These are phyloP conservation scores for Epinephelus lanceolatus DNA, from an alignment of 2,113 vertebrate genomes.

Conservation along the genomic window DNA sequence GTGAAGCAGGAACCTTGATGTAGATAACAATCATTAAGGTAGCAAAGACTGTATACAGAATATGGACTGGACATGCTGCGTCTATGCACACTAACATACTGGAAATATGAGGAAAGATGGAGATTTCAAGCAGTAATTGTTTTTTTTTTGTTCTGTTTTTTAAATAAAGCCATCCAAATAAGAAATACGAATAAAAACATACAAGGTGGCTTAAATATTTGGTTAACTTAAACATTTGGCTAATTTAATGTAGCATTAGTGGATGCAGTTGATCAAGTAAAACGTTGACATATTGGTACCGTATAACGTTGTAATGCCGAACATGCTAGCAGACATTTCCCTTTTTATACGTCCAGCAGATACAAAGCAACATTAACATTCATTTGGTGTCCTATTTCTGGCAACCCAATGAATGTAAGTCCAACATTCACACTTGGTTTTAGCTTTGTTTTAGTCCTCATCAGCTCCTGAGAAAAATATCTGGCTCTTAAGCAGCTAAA, in stretches of 20 bases:
- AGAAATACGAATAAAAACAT: no score
- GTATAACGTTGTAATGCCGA: no score
- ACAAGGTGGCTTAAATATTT: background rate
- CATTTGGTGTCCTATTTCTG: no score
- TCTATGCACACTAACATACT: background rate
- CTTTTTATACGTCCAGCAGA: no score
- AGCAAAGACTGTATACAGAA: background rate
- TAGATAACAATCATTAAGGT: background rate
- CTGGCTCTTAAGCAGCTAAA: no score
- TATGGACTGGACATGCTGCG: background rate
- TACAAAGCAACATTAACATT: no score
- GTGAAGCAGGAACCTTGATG: background rate
- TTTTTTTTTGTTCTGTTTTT: no score
- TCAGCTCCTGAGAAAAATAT: no score
- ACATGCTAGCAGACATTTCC: no score
- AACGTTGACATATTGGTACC: background rate
- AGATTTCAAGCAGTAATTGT: background rate
- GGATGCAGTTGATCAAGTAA: background rate
- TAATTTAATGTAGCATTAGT: background rate
- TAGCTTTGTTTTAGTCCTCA: no score
- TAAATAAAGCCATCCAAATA: background rate
- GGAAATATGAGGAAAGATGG: background rate
- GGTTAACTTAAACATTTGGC: background rate
- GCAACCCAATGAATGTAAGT: no score
- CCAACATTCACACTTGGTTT: no score